Base-by-base conservation (phyloP, 2,113 vertebrate genomes). In the Tiliqua scincoides region DNA sequence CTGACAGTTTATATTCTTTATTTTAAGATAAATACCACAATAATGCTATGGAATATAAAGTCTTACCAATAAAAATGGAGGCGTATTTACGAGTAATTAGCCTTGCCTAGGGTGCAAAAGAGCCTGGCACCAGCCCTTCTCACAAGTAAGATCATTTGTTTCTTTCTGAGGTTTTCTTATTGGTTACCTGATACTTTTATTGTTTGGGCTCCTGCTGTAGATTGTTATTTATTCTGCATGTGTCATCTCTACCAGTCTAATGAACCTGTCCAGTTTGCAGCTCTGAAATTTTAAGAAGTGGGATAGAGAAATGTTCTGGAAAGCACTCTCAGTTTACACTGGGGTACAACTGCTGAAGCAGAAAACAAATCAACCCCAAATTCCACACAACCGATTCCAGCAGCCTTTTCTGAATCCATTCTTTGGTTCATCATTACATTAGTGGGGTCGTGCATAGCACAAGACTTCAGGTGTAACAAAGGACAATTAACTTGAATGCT, bases 401-500 rank as follows among this genome's bases (percentile, higher is more conserved):
- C 25, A 43, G 27, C 35, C 48, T 78, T 79, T 40, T 30, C 63
- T 68, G 48, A 35, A 59, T 78, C 48, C 35, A 21, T 59, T 77
- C 11, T 85, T 70, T 80, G 83, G 61, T 57, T 88, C 30, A 83
- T 89, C n/a, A 0, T 72, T 85, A 85, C 8, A 74, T 6, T 67
- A 48, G 8, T 0, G 75, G 84, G 57, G 40, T 67, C 84, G 85
- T 70, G 43, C 25, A 63, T 76, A 79, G 1, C n/a, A 3, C 2
- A 54, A 32, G 5, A 70, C 85, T 63, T 65, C 63, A 27, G 63
- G 21, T 70, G 27, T 32, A 76, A 80, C 84, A 73, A 62, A 52
- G 85, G 25, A 61, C 75, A 88, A 90, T 86, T 20, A 74, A 88
- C 11, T 89, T 73, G 48, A 91, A 82, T 86, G 86, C 73, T 89